Evolutionary conservation across 2,797 vertebrate genomes (phyloP).

Genomic region (Geotrypetes seraphini): DNA sequence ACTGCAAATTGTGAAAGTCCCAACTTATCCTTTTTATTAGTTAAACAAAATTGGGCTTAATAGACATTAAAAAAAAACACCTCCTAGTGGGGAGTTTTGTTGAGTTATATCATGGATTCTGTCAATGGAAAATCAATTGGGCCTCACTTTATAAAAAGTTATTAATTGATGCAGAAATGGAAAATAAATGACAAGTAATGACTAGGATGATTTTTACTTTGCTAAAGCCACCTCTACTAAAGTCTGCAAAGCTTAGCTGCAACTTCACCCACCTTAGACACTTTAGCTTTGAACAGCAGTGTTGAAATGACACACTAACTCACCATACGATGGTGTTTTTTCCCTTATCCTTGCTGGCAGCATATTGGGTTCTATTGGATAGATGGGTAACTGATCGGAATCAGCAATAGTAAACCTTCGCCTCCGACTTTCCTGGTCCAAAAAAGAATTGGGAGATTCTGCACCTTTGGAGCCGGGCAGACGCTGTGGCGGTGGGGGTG

Average conservation of each 20-base stretch:
- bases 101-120: too few species aligned
- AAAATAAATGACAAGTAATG: neutral
- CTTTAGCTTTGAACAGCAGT: neutral
- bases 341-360: slow-evolving; percentile 68
- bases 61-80: too few species aligned
- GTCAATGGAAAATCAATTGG: too few species aligned
- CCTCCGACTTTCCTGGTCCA: slow-evolving; percentile 67
- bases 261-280: neutral
- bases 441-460: slow-evolving; percentile 79
- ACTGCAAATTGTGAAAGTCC: too few species aligned
- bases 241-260: neutral
- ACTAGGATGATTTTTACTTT: slow-evolving; percentile 2
- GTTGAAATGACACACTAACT: slow-evolving; percentile 13
- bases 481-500: too few species aligned
- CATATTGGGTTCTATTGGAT: slow-evolving; percentile 48
- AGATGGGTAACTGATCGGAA: slow-evolving; percentile 47
- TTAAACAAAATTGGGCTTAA: too few species aligned
- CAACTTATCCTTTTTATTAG: too few species aligned
- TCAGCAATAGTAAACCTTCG: slow-evolving; percentile 60
- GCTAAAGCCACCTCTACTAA: neutral
- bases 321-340: slow-evolving; percentile 63
- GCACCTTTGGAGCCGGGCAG: slow-evolving; percentile 53
- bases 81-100: too few species aligned
- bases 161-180: neutral
- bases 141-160: slow-evolving; percentile 1